Base-by-base conservation (phyloP, 1,140 invertebrate species). In the Bombus affinis region DNA sequence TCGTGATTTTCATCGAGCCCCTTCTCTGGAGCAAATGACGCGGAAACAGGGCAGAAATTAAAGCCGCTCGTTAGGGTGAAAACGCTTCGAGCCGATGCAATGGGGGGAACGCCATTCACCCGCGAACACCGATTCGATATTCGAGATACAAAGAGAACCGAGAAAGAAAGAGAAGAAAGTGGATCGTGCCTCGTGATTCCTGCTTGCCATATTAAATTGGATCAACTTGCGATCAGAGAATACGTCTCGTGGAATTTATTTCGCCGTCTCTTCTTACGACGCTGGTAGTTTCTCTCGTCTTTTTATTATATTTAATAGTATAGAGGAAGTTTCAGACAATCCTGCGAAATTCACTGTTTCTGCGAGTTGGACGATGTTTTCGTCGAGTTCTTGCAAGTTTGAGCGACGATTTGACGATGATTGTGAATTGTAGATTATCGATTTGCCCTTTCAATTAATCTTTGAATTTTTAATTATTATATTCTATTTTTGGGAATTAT, bases 1-100 rank as follows among this genome's bases (percentile, higher is more conserved):
- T 87, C 88, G 88, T 89, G 88, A 86, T 89, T 86, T 81, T 86
- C 86, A 78, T 89, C 73, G 85, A 81, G 79, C 62, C 53, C 78
- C 88, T 86, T 78, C 80, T 89, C 76, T 75, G n/a, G 28, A 75
- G 89, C 70, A 90, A 90, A 90, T 90, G 89, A 86, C 53, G 86
- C 73, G 86, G 89, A 90, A 90, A 88, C 73, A 88, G 83, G 81
- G 89, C 77, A 90, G 89, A 86, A 90, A 90, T 90, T 90, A 90
- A 90, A 90, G 89, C 81, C 82, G 89, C 89, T 90, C 86, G 89
- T 90, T 90, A 90, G 86, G 82, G 66, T 71, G 85, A 73, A 90
- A 87, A 72, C 71, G 83, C 76, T 59, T 85, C 28, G 79, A 44
- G 35, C 66, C 77, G 78, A 84, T 90, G 47, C 47, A 53, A 53